phyloP scores from a whole-genome alignment of 2,888 invertebrate genomes.

The Drosophila pullipes region DNA sequence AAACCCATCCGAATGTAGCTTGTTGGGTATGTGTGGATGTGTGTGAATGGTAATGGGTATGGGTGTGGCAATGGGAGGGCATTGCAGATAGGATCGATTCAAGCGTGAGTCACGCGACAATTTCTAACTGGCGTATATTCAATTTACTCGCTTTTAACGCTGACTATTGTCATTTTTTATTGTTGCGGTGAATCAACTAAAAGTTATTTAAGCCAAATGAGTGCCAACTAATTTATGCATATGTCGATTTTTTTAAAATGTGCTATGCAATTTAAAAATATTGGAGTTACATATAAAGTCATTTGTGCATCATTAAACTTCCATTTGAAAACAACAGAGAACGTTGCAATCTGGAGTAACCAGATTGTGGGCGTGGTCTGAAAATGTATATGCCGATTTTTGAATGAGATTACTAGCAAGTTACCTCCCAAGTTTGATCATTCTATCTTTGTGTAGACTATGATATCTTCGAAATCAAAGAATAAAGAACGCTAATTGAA shows the following conservation, averaged over 20 bases:
- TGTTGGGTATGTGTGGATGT: neutral
- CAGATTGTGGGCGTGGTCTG: too few relatives aligned
- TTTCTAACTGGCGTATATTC: constrained; percentile 17
- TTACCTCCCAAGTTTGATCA: too few relatives aligned
- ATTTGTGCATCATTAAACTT: neutral
- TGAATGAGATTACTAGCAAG: too few relatives aligned
- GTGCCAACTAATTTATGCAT: neutral
- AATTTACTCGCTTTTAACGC: constrained; percentile 23
- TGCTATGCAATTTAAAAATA: neutral
- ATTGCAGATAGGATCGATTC: constrained; percentile 2
- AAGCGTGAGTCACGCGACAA: constrained; percentile 47
- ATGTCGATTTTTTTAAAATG: neutral
- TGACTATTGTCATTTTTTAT: constrained; percentile 42
- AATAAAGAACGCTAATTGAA: neutral
- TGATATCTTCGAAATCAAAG: too few relatives aligned
- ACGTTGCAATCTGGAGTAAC: too few relatives aligned
- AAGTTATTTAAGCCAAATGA: constrained; percentile 4
- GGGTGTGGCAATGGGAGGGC: constrained; percentile 12
- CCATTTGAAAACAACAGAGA: too few relatives aligned
- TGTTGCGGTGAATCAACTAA: constrained; percentile 19
- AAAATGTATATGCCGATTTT: too few relatives aligned
- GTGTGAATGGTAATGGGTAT: neutral
- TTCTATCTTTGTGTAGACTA: too few relatives aligned
- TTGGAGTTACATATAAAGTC: neutral
- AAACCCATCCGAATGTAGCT: neutral